phyloP scores from a whole-genome alignment of 2,113 vertebrate species.

The Pygoscelis antarcticus region DNA sequence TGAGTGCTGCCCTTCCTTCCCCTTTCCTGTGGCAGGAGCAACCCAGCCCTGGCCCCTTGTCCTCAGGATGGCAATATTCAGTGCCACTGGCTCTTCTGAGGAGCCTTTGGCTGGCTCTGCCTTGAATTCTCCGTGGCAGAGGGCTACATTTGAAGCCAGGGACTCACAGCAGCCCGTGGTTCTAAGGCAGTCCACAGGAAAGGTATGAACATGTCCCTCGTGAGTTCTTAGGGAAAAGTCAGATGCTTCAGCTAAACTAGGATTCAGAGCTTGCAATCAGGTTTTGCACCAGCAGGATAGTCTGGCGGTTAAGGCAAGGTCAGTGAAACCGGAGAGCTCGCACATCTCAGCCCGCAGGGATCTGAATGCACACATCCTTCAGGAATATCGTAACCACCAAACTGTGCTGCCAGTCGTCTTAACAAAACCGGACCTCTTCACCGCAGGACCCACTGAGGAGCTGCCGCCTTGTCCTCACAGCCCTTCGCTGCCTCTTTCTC shows the following conservation, averaged over 20 bases:
- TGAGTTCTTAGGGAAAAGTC: not conserved
- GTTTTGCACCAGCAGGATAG: not conserved
- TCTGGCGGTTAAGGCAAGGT: not conserved
- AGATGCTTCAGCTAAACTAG: not conserved
- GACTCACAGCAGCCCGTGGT: not conserved
- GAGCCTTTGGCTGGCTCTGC: not conserved
- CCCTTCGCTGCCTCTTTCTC: not conserved
- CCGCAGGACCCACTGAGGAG: not conserved
- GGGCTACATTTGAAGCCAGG: not conserved
- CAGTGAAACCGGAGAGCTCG: not conserved
- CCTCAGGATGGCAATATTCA: not conserved
- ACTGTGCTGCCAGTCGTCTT: rapidly evolving
- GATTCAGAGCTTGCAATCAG: not conserved
- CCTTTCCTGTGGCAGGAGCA: conserved; percentile 28
- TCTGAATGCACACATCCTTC: not conserved
- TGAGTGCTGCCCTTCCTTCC: conserved; percentile 55
- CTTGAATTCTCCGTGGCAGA: not conserved
- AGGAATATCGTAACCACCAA: not conserved
- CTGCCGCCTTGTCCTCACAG: not conserved
- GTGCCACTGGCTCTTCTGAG: not conserved
- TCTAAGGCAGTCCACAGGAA: not conserved
- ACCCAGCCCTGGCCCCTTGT: not conserved
- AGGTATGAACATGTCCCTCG: not conserved
- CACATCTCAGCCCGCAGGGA: not conserved
- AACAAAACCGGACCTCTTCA: not conserved